Evolutionary conservation across 2,113 vertebrate species (phyloP), one percentile per base, ranked within the genome.

Genomic region (Gracilinanus agilis): DNA sequence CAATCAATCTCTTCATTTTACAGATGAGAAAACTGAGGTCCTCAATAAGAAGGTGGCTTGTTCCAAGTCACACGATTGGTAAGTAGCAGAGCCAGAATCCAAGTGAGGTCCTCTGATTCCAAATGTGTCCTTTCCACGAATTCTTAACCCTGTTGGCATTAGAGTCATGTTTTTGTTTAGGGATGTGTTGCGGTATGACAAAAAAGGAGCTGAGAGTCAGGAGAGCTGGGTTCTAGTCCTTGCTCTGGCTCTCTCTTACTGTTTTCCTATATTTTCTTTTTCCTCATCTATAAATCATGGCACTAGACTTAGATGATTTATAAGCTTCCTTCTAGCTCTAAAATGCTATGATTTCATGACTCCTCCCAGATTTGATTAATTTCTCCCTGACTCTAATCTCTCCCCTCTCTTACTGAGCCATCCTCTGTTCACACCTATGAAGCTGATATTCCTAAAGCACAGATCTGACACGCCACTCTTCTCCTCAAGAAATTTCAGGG

Each of bases 1-100:
- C 40, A 3, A 83, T 83, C n/a, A 23, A 83, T 40, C 67, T 23
- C n/a, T 83, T 40, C 23, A 0, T 54, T 88, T 93, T 58, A 90
- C n/a, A 55, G 90, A 75, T 89, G 54, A 89, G 88, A 54, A 24
- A 90, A 56, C 27, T 16, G 23, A 88, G 23, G 10, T 10, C 29
- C 55, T 54, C 49, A 44, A 4, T 12, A 7, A 24, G n/a, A 2
- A 3, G 44, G 44, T 44, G 53, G 44, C 2, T 55, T 21, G 9
- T 11, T 24, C 13, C 0, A 12, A 3, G 0, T 44, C 23, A 1
- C 58, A 54, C 27, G 0, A 24, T 44, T 92, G 49, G 29, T 44
- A 92, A 54, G 34, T 53, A 2, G 9, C 16, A 0, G 24, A 27
- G 53, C 89, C 7, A 2, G 92, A 34, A 89, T 89, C 95, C 0